Conservation (phyloP, 2,888 invertebrate species). For the Hedychridium roseum region DNA sequence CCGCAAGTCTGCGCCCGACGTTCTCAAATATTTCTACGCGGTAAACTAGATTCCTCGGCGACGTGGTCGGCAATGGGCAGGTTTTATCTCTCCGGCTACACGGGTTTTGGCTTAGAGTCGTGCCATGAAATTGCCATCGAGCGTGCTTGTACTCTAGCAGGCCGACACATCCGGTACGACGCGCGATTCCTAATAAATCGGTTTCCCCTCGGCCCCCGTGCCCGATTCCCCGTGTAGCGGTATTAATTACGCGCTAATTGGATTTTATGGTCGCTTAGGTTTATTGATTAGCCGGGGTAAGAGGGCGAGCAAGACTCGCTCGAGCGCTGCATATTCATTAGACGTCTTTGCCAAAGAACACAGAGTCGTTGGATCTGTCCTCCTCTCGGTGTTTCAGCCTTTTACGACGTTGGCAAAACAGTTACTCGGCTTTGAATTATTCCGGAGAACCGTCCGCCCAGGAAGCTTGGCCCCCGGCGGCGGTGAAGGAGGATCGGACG, state of each 20-base stretch:
- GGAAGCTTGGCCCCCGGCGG: neutral
- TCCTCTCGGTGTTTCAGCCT: too few species aligned
- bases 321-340: constrained; percentile 54
- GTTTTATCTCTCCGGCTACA: too few species aligned
- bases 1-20: too few species aligned
- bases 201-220: constrained; percentile 6
- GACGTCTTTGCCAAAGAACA: constrained; percentile 22
- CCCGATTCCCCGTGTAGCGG: constrained; percentile 31
- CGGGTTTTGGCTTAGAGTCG: too few species aligned
- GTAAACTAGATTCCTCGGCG: too few species aligned
- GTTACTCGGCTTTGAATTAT: neutral
- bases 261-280: constrained; percentile 59
- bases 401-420: neutral
- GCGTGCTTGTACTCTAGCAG: too few species aligned
- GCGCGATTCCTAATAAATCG: neutral
- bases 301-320: constrained; percentile 19
- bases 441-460: neutral
- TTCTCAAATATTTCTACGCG: too few species aligned
- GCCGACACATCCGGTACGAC: too few species aligned
- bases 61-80: too few species aligned
- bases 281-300: constrained; percentile 48
- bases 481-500: constrained; percentile 2
- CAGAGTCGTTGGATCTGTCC: constrained; percentile 31
- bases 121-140: too few species aligned
- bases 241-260: constrained; percentile 59